These are phyloP conservation scores for Empidonax traillii DNA, from an alignment of 2,113 vertebrate species.

Conservation along the genomic window DNA sequence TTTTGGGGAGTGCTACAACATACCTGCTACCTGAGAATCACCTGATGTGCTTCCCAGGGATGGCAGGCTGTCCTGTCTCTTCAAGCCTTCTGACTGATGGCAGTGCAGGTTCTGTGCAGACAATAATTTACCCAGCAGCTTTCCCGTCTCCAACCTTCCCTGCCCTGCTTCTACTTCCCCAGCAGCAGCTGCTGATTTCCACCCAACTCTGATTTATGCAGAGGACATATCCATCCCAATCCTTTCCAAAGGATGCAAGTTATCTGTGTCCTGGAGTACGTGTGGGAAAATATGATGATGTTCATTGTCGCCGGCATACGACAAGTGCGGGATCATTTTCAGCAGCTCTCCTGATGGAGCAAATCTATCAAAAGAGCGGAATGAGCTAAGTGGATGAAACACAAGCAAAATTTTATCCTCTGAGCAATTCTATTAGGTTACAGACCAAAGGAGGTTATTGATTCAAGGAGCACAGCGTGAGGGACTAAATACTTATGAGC, in stretches of 20 bases:
- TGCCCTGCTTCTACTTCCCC: background rate
- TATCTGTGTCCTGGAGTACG: rapidly evolving
- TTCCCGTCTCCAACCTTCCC: background rate
- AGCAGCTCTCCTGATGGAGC: background rate
- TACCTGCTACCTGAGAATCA: background rate
- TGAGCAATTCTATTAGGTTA: conserved; percentile 16
- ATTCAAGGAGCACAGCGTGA: background rate
- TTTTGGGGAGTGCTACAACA: background rate
- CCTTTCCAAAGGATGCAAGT: background rate
- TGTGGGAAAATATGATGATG: rapidly evolving
- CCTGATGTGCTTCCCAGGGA: background rate
- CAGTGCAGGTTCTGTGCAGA: rapidly evolving
- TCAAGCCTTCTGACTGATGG: background rate
- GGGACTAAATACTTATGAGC: background rate
- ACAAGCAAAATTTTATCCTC: conserved; percentile 1
- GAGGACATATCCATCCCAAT: background rate
- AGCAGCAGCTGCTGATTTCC: background rate
- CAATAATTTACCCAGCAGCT: background rate
- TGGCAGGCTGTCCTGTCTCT: background rate
- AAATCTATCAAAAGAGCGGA: background rate
- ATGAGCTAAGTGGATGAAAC: conserved; percentile 3
- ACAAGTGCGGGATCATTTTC: background rate
- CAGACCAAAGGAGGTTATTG: conserved; percentile 10
- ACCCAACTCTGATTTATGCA: background rate
- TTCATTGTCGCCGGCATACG: background rate